These are phyloP conservation scores for Trinectes maculatus DNA, from an alignment of 2,113 vertebrate species.

Conservation along the genomic window DNA sequence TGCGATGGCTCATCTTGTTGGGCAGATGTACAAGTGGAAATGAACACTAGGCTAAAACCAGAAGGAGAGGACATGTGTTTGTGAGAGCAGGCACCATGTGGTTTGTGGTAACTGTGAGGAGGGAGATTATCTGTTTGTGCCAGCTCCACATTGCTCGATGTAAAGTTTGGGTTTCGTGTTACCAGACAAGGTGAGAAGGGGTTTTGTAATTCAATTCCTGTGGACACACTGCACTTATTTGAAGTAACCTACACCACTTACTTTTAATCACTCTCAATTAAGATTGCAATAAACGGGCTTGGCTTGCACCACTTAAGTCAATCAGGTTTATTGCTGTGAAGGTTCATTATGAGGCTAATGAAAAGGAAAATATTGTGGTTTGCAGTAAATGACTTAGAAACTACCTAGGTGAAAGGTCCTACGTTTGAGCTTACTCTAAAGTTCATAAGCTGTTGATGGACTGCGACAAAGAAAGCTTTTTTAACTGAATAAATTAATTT, in stretches of 20 bases:
- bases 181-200: slow-evolving; percentile 71
- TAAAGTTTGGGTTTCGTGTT: slow-evolving; percentile 72
- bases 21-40: slow-evolving; percentile 36
- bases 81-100: slow-evolving; percentile 56
- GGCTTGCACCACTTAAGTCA: slow-evolving; percentile 45
- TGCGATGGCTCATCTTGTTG: slow-evolving; percentile 67
- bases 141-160: slow-evolving; percentile 70
- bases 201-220: slow-evolving; percentile 65
- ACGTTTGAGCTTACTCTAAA: neutral
- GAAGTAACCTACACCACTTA: slow-evolving; percentile 54
- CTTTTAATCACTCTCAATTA: slow-evolving; percentile 53
- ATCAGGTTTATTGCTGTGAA: slow-evolving; percentile 43
- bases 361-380: slow-evolving; percentile 36
- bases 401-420: neutral
- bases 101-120: slow-evolving; percentile 61
- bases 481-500: too few species aligned
- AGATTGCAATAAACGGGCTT: slow-evolving; percentile 55
- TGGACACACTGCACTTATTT: slow-evolving; percentile 42
- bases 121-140: slow-evolving; percentile 69
- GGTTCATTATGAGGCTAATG: slow-evolving; percentile 38
- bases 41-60: slow-evolving; percentile 14
- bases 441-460: neutral
- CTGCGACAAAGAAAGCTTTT: neutral
- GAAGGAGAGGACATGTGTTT: slow-evolving; percentile 42
- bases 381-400: slow-evolving; percentile 28